phyloP scores from a whole-genome alignment of 2,797 vertebrate species.

The Pipistrellus kuhlii region DNA sequence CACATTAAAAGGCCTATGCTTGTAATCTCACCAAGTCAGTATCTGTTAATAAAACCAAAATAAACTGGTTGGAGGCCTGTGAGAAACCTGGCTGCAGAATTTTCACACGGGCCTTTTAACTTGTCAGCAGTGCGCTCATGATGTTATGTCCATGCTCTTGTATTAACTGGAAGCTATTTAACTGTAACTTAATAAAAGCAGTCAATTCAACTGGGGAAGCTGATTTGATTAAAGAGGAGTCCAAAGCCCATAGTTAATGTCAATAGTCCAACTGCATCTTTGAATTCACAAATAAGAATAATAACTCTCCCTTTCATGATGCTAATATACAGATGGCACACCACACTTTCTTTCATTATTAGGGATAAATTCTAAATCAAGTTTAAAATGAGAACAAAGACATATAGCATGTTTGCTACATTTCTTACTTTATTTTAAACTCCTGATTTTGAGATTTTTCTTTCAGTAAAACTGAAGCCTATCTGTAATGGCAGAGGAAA shows the following conservation, averaged over 20 bases:
- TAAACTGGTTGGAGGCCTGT: not conserved
- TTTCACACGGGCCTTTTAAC: slow-evolving; percentile 10
- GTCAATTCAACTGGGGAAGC: slow-evolving; percentile 46
- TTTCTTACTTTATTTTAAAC: slow-evolving; percentile 3
- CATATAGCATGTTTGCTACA: not conserved
- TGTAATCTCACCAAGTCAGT: not conserved
- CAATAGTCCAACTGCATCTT: not conserved
- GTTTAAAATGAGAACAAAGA: slow-evolving; percentile 3
- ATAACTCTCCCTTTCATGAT: not conserved
- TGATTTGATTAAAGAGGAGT: slow-evolving; percentile 36
- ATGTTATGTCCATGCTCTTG: slow-evolving; percentile 10
- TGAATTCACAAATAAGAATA: not conserved
- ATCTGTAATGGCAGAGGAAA: not conserved
- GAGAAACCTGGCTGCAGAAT: not conserved
- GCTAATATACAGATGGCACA: not conserved
- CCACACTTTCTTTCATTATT: not conserved
- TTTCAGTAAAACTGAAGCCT: not conserved
- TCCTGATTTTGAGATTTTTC: not conserved
- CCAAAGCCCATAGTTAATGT: not conserved
- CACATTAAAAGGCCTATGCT: not conserved
- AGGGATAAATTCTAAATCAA: slow-evolving; percentile 8
- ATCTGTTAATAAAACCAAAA: slow-evolving; percentile 63
- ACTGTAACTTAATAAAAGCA: slow-evolving; percentile 72
- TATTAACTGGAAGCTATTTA: slow-evolving; percentile 55
- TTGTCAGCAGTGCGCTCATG: not conserved